These are phyloP conservation scores for Magallana nippona DNA, from an alignment of 2,888 invertebrate genomes.

Conservation along the genomic window DNA sequence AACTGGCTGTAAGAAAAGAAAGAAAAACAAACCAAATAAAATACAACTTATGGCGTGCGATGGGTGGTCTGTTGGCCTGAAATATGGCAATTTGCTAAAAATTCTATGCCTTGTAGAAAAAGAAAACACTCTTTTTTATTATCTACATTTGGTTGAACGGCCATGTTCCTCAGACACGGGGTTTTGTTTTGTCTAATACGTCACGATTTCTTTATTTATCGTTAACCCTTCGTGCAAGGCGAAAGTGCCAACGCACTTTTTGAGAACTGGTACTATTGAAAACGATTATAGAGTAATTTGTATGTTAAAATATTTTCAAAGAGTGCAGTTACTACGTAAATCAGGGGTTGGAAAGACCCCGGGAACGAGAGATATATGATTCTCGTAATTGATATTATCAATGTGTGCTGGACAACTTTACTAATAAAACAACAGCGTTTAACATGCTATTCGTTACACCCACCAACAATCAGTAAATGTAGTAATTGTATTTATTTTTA, in stretches of 20 bases:
- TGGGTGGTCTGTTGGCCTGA: conserved; percentile 16
- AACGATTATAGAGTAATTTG: conserved; percentile 16
- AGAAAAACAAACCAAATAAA: conserved; percentile 1
- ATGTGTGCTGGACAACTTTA: neutral
- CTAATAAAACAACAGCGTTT: neutral
- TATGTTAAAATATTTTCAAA: conserved; percentile 12
- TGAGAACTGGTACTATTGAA: conserved; percentile 10
- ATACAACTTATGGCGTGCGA: neutral
- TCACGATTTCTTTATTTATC: conserved; percentile 26
- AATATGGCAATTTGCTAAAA: conserved; percentile 9
- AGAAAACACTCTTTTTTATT: conserved; percentile 1
- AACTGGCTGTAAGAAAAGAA: neutral
- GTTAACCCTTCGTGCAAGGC: neutral
- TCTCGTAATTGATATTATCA: neutral
- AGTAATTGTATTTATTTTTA: too few relatives aligned
- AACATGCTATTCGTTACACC: neutral
- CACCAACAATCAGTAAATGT: too few relatives aligned
- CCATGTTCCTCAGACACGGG: conserved; percentile 8
- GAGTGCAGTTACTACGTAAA: conserved; percentile 21
- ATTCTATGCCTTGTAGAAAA: neutral
- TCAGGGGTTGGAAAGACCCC: neutral
- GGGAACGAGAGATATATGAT: neutral
- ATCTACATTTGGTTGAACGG: conserved; percentile 15
- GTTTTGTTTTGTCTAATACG: neutral
- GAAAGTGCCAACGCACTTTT: conserved; percentile 18